Evolutionary conservation across 2,113 vertebrate genomes (phyloP).

Genomic region (Epinephelus lanceolatus): DNA sequence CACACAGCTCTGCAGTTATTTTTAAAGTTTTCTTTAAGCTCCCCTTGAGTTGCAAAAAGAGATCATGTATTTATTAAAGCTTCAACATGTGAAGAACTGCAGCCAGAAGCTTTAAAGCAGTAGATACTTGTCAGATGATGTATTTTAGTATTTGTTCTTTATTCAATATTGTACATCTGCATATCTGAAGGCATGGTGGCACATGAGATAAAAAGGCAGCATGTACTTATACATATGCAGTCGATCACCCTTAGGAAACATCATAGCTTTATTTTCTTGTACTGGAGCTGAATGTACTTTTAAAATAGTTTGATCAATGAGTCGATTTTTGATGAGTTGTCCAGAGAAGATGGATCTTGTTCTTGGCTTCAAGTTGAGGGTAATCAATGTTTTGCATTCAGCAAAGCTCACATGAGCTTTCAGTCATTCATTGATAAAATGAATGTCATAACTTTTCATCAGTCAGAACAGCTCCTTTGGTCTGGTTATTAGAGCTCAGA

Average conservation of each 20-base stretch:
- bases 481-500: not conserved
- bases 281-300: not conserved
- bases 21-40: constrained; percentile 21
- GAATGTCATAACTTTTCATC: constrained; percentile 6
- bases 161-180: constrained; percentile 17
- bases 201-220: not conserved
- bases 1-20: constrained; percentile 21
- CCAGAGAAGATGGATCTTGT: not conserved
- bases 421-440: not conserved
- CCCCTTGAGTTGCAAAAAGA: constrained; percentile 1
- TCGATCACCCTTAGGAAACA: not conserved
- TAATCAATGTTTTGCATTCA: constrained; percentile 1
- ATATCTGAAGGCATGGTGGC: not conserved
- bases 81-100: not conserved
- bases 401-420: not conserved
- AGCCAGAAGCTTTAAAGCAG: not conserved
- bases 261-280: not conserved
- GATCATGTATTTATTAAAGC: constrained; percentile 22
- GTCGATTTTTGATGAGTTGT: not conserved
- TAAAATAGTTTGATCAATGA: not conserved
- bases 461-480: not conserved
- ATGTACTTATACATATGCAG: not conserved
- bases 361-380: not conserved
- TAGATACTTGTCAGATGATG: not conserved
- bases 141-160: not conserved